Evolutionary conservation across 2,113 vertebrate species (phyloP).

Genomic region (Aptenodytes forsteri): DNA sequence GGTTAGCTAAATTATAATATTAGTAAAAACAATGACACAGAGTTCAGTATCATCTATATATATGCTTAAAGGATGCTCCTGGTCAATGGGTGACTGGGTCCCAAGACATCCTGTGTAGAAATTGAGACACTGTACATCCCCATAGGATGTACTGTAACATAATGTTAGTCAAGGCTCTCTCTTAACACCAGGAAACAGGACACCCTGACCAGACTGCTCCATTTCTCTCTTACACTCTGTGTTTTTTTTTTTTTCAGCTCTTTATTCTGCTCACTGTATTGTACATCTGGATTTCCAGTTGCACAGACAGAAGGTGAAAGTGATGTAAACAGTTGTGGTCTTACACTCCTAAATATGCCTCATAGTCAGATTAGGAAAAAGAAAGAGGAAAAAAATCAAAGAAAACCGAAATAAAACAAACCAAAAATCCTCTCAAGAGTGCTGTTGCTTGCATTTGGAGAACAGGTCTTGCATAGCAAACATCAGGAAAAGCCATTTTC

Average conservation of each 20-base stretch:
- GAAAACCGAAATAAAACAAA: neutral
- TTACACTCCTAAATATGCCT: neutral
- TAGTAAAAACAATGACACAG: neutral
- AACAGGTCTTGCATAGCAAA: slow-evolving; percentile 38
- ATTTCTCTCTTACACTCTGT: neutral
- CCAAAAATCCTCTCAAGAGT: neutral
- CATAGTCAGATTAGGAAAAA: neutral
- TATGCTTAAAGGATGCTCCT: neutral
- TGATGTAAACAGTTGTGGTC: neutral
- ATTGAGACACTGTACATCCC: neutral
- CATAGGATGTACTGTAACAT: neutral
- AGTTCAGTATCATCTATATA: neutral
- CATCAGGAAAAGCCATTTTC: slow-evolving; percentile 28
- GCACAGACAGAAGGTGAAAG: neutral
- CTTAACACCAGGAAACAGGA: neutral
- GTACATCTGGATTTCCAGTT: neutral
- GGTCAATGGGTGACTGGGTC: neutral
- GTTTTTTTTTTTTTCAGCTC: accelerated
- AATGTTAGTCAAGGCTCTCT: neutral
- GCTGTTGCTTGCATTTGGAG: neutral
- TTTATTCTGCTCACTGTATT: neutral
- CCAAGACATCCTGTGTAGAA: neutral
- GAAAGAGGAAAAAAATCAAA: neutral
- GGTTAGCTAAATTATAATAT: neutral
- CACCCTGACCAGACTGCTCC: neutral